Conservation (phyloP, 2,797 vertebrate genomes). For the Enteromius radiatus region DNA sequence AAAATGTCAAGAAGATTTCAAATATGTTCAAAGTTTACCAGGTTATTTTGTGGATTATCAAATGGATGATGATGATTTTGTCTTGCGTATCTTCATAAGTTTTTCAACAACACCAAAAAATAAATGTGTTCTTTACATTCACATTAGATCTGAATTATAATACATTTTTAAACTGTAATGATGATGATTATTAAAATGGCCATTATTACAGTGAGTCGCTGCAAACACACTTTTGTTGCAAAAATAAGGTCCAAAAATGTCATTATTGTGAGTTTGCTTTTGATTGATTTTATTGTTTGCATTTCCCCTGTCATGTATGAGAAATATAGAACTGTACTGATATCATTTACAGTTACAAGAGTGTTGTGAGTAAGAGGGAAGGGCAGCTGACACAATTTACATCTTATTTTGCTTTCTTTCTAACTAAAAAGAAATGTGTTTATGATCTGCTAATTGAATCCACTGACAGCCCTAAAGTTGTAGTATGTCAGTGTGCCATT, state of each 20-base stretch:
- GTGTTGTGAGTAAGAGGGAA: neutral
- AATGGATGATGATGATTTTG: neutral
- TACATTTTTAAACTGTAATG: neutral
- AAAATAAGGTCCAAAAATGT: neutral
- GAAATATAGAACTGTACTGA: conserved; percentile 10
- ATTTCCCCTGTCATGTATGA: neutral
- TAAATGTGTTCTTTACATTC: neutral
- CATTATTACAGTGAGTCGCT: neutral
- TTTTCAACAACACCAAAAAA: neutral
- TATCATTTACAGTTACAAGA: neutral
- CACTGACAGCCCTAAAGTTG: neutral
- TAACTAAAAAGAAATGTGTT: neutral
- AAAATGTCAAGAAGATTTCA: neutral
- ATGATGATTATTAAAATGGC: neutral
- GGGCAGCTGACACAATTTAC: neutral
- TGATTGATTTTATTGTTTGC: neutral
- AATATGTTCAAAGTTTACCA: neutral
- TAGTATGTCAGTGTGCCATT: neutral
- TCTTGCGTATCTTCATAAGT: neutral
- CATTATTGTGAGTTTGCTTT: neutral
- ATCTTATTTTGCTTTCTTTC: neutral
- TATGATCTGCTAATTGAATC: neutral
- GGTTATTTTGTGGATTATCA: neutral
- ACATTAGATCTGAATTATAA: neutral
- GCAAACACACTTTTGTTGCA: neutral